Conservation (phyloP, 35 echinoderm and acorn worm species). For the Ophioderma brevispina region DNA sequence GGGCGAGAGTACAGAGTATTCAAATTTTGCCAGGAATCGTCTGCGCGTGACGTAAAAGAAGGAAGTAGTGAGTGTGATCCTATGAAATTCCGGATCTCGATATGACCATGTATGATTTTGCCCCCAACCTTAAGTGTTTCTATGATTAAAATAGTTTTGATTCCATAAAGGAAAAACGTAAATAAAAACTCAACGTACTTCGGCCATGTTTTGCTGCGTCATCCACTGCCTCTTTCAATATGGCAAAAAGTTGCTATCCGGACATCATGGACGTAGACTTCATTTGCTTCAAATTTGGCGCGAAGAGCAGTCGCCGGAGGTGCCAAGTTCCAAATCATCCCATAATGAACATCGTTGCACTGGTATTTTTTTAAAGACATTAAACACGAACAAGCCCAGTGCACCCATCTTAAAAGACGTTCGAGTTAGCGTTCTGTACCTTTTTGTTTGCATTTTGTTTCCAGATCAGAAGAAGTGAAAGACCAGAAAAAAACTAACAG, state of each 20-base stretch:
- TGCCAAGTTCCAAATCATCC: conserved; percentile 39
- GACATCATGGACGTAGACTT: conserved; percentile 53
- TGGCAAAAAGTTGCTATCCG: conserved; percentile 25
- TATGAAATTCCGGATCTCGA: no score
- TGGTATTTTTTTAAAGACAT: conserved; percentile 26
- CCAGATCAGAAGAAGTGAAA: conserved; percentile 57
- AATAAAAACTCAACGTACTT: no score
- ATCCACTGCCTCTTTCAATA: conserved; percentile 13
- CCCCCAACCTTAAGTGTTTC: no score
- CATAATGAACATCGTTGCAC: conserved; percentile 70
- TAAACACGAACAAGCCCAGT: conserved; percentile 34
- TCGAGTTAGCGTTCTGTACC: conserved; percentile 71
- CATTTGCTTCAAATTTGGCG: conserved; percentile 8
- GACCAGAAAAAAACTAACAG: conserved; percentile 63
- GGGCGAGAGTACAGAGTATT: no score
- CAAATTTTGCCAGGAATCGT: no score
- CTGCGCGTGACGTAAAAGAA: no score
- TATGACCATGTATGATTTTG: no score
- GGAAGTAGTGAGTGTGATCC: no score
- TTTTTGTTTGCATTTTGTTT: conserved; percentile 69
- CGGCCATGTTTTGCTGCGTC: conserved; percentile 33
- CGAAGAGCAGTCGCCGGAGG: conserved; percentile 27
- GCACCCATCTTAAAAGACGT: conserved; percentile 64
- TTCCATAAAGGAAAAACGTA: no score
- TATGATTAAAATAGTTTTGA: no score